Conservation (phyloP, 2,797 vertebrate genomes). For the Platyrinchus mystaceus region DNA sequence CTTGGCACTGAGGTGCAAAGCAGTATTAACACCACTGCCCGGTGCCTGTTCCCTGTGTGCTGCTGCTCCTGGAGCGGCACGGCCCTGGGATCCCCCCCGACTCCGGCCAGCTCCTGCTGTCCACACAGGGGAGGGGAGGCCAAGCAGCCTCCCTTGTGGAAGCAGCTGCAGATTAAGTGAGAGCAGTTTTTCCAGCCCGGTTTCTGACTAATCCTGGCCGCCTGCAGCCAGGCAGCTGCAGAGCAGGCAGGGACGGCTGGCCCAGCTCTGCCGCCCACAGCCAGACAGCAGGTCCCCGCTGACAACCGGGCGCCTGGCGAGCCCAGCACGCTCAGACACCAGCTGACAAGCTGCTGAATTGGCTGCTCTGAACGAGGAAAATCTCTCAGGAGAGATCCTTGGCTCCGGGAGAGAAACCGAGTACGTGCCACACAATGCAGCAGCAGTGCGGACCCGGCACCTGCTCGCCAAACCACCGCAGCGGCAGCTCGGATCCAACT, state of each 20-base stretch:
- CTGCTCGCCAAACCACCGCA: background rate
- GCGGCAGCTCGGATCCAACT: background rate
- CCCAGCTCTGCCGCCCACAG: background rate
- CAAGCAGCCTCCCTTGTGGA: background rate
- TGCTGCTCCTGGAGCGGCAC: fast-evolving
- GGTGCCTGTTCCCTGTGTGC: background rate
- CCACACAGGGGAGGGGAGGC: background rate
- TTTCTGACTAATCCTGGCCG: slow-evolving; percentile 35
- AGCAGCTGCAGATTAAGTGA: background rate
- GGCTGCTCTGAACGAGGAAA: background rate
- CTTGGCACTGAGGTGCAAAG: background rate
- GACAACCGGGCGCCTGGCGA: fast-evolving
- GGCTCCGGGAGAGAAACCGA: background rate
- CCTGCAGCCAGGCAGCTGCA: slow-evolving; percentile 38
- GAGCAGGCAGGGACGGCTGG: background rate
- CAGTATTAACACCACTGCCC: background rate
- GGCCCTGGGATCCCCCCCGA: fast-evolving
- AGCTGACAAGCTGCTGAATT: slow-evolving; percentile 29
- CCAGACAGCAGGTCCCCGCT: slow-evolving; percentile 21
- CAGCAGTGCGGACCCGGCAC: fast-evolving
- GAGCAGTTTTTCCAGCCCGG: background rate
- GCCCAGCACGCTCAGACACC: background rate
- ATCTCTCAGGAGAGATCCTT: background rate
- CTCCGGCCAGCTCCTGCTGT: fast-evolving
- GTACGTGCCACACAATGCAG: background rate